Percentiles rank a stretch among this genome's conserved stretches.
phyloP scores from a whole-genome alignment of 2,888 invertebrate genomes.

The Vanessa cardui region DNA sequence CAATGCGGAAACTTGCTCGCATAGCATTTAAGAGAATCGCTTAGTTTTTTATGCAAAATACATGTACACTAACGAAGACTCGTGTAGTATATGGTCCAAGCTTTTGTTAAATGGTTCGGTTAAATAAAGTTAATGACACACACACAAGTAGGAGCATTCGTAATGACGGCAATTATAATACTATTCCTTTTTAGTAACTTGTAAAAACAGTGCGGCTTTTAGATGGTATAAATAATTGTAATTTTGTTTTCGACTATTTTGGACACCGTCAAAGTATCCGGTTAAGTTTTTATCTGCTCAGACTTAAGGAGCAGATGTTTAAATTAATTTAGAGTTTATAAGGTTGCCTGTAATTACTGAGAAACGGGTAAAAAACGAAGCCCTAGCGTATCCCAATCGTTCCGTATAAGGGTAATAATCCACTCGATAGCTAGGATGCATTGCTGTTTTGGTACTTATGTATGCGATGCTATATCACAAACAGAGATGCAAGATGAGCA shows the following conservation, averaged over 20 bases:
- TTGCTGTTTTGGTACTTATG: neutral
- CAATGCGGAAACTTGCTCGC: conserved; percentile 1
- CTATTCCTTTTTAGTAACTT: neutral
- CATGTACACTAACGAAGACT: neutral
- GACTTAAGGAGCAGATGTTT: conserved; percentile 4
- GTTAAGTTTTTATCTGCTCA: neutral
- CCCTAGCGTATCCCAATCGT: neutral
- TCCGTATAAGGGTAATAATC: neutral
- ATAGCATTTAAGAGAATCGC: neutral
- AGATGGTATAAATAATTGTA: neutral
- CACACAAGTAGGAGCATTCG: neutral
- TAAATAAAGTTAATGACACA: neutral
- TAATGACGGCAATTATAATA: neutral
- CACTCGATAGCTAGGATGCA: neutral
- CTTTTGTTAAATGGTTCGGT: neutral
- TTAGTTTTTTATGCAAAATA: neutral
- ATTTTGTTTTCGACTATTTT: neutral
- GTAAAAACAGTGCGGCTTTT: neutral
- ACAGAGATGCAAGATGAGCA: conserved; percentile 3
- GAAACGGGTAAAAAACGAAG: conserved; percentile 4
- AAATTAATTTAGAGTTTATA: conserved; percentile 1
- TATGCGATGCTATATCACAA: neutral
- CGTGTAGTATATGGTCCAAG: too few species aligned
- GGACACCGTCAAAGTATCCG: neutral
- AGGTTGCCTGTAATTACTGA: conserved; percentile 5